Conservation (phyloP, 1,140 invertebrate genomes). For the Lineus longissimus region DNA sequence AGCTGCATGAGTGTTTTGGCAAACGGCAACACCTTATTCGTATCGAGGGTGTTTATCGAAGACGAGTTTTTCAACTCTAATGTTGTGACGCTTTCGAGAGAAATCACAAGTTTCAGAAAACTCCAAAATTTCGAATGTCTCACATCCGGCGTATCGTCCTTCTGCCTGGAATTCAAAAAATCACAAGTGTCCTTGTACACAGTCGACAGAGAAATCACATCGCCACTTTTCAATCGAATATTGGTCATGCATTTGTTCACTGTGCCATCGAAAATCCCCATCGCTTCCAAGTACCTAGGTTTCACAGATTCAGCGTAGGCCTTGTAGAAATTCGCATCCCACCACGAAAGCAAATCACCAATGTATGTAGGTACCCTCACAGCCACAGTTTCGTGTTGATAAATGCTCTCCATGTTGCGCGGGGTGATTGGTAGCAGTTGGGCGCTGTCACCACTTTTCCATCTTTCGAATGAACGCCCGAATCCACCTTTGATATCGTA, state of each 20-base stretch:
- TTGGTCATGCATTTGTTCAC: conserved; percentile 5
- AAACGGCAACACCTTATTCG: conserved; percentile 3
- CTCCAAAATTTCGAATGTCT: conserved; percentile 7
- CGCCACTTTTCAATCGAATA: not conserved
- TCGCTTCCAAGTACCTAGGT: not conserved
- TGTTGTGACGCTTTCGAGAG: not conserved
- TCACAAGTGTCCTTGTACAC: conserved; percentile 5
- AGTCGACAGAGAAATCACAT: conserved; percentile 3
- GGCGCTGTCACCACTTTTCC: not conserved
- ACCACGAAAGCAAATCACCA: not conserved
- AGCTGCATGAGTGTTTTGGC: conserved; percentile 3
- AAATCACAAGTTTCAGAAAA: not conserved
- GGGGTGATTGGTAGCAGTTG: not conserved
- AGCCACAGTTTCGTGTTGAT: conserved; percentile 3
- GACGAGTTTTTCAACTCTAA: not conserved
- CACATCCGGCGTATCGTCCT: not conserved
- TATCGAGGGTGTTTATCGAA: not conserved
- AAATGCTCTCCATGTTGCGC: not conserved
- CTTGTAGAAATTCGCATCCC: not conserved
- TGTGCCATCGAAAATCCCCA: not conserved
- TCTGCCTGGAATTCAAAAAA: conserved; percentile 5
- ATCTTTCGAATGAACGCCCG: conserved; percentile 4
- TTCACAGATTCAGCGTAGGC: conserved; percentile 3
- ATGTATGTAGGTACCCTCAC: conserved; percentile 6
- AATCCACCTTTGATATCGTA: not conserved